Evolutionary conservation across 2,113 vertebrate genomes (phyloP).

Genomic region (Onychostruthus taczanowskii): DNA sequence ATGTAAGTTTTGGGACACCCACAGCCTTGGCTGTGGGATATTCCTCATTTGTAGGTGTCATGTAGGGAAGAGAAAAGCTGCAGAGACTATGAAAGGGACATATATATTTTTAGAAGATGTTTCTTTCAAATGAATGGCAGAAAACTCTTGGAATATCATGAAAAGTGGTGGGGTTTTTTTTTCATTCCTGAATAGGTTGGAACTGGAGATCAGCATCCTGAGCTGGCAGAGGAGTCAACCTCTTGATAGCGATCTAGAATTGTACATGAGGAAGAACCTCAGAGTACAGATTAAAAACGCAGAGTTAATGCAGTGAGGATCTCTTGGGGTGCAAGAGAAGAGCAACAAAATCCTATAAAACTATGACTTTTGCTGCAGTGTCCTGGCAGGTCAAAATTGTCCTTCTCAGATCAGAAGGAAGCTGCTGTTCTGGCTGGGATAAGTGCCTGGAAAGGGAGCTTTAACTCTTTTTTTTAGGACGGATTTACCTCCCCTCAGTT

Average conservation of each 20-base stretch:
- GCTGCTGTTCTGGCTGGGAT: not conserved
- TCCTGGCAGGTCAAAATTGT: not conserved
- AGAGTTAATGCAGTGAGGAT: not conserved
- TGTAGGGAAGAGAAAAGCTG: not conserved
- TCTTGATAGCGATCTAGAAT: not conserved
- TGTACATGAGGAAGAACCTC: not conserved
- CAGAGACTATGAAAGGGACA: not conserved
- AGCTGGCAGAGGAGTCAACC: not conserved
- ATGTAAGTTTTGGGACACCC: not conserved
- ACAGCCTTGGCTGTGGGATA: not conserved
- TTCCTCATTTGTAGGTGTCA: not conserved
- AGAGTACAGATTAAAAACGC: not conserved
- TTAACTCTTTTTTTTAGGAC: not conserved
- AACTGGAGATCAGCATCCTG: not conserved
- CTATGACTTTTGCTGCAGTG: not conserved
- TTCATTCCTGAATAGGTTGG: not conserved
- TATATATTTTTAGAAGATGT: not conserved
- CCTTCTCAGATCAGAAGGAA: not conserved
- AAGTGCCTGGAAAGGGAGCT: not conserved
- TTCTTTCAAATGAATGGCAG: not conserved
- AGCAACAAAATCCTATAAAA: accelerated
- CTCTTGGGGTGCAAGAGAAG: not conserved
- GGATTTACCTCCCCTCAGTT: not conserved
- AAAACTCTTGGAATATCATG: not conserved
- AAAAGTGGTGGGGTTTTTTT: not conserved